Evolutionary conservation across 2,888 invertebrate genomes (phyloP), one percentile per base, ranked within the genome.

Genomic region (Heliconius charithonia): DNA sequence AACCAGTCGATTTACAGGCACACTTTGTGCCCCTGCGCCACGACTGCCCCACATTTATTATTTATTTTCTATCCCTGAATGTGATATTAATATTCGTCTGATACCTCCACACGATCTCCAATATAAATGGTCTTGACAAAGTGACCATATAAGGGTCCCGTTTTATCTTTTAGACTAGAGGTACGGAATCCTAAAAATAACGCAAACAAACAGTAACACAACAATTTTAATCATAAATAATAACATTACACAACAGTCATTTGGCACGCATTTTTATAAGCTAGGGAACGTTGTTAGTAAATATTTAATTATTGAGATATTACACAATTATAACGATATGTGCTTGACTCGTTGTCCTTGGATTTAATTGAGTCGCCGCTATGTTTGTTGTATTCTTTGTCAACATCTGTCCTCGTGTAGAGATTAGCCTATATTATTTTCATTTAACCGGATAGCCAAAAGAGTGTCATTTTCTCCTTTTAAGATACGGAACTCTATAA

Each of bases 311-410:
- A 69, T 45, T 2, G 41, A 25, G 41, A 45, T 19, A 41, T 67
- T n/a, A 67, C 67, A 45, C 25, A 9, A 45, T n/a, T 69, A 16
- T 41, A 16, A 69, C n/a, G 13, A 67, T n/a, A 67, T 67, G 67
- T 13, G 41, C 25, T 63, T 13, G n/a, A 69, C 41, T 69, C 16
- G 67, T 41, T 16, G 41, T 69, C 67, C 67, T 69, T 69, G 67
- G 67, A 69, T 25, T 41, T 69, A 41, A 69, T 69, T 41, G 25
- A 41, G 66, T 37, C 10, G 66, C 66, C 29, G 69, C 25, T 45
- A 12, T 67, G 25, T 45, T 25, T 25, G 41, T 69, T 10, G 27
- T 13, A 41, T 32, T 45, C 25, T 41, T 69, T 41, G 25, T 41
- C 22, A 6, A n/a, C 69, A 19, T 25, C 12, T 25, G 41, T 41